phyloP scores from a whole-genome alignment of 2,113 vertebrate genomes.

The Meleagris gallopavo region DNA sequence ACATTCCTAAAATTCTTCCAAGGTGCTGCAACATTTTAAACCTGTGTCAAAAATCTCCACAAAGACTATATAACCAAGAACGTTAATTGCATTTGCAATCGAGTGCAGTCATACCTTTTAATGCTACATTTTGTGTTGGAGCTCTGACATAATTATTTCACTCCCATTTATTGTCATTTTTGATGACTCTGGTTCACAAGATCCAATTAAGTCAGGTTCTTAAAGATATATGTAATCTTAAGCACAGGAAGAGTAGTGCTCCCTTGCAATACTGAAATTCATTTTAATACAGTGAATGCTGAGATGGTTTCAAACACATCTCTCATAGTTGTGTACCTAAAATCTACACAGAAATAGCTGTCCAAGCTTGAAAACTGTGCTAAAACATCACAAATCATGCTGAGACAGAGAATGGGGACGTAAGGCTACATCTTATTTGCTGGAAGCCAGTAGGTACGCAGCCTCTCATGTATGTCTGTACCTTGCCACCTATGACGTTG shows the following conservation, averaged over 20 bases:
- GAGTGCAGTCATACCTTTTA: not conserved
- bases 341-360: not conserved
- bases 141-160: not conserved
- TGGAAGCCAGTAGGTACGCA: not conserved
- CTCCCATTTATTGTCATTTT: not conserved
- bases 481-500: not conserved
- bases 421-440: not conserved
- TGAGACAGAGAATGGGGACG: not conserved
- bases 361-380: not conserved
- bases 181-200: not conserved
- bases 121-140: not conserved
- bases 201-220: not conserved
- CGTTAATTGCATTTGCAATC: not conserved
- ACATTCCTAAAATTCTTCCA: not conserved
- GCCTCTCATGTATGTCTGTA: not conserved
- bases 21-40: not conserved
- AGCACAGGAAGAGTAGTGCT: not conserved
- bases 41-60: not conserved
- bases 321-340: not conserved
- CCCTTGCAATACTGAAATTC: not conserved
- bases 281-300: not conserved
- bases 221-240: not conserved
- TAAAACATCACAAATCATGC: not conserved
- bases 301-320: not conserved
- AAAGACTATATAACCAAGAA: not conserved